Evolutionary conservation across 2,113 vertebrate genomes (phyloP).

Genomic region (Panurus biarmicus): DNA sequence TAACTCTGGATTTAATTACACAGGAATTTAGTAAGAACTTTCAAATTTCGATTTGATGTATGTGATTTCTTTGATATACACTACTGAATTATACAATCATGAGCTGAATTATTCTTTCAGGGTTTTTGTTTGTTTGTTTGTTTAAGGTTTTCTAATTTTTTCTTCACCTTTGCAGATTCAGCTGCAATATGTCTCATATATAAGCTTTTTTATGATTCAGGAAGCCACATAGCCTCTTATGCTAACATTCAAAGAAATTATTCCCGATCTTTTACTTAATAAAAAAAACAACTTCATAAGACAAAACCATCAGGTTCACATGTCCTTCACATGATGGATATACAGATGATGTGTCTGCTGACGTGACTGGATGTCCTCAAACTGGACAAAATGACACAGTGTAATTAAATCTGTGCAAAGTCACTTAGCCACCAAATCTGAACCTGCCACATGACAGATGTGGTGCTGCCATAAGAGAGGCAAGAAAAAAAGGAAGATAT

Average conservation of each 20-base stretch:
- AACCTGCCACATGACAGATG: not conserved
- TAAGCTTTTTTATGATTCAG: rapidly evolving
- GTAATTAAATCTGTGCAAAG: not conserved
- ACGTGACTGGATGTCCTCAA: not conserved
- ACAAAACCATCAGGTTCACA: not conserved
- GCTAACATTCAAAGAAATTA: not conserved
- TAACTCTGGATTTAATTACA: not conserved
- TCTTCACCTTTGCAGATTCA: not conserved
- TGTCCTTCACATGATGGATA: not conserved
- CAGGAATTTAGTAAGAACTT: not conserved
- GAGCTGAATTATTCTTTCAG: not conserved
- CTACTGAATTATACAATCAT: not conserved
- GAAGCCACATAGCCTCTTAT: not conserved
- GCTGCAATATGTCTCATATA: not conserved
- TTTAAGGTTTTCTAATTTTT: not conserved
- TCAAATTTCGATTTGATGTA: not conserved
- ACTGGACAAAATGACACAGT: not conserved
- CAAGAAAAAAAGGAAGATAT: not conserved
- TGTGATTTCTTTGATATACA: not conserved
- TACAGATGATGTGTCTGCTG: not conserved
- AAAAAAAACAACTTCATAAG: not conserved
- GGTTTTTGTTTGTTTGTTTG: not conserved
- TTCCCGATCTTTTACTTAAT: not conserved
- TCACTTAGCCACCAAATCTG: not conserved
- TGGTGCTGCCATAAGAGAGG: not conserved